Base-by-base conservation (phyloP, 2,113 vertebrate genomes). In the Casuarius casuarius region DNA sequence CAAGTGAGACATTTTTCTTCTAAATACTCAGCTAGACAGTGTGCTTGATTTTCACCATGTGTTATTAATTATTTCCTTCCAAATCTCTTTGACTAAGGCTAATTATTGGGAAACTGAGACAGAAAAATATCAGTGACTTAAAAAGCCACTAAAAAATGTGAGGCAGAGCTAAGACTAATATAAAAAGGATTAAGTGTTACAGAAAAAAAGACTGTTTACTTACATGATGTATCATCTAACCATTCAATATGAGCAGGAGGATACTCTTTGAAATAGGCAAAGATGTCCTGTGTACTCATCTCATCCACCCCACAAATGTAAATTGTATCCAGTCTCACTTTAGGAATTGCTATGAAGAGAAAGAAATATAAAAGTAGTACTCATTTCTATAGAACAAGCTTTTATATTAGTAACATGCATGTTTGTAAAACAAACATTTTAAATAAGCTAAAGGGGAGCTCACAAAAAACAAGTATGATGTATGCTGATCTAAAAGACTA, bases 211-310 rank as follows among this genome's bases (percentile, higher is more conserved):
- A 16, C 10, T 3, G 3, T 62, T 33, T 93, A 99, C 99, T 98
- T 97, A 99, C 99, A 99, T 31, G 99, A 99, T 2, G 98, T 97
- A 91, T 99, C 99, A 71, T 99, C 99, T 40, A 99, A 98, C 99
- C 99, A 99, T 97, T 99, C 99, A 2, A 99, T 99, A 93, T 99
- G 99, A n/a, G 99, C 99, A 4, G 99, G 99, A 51, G 99, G 99
- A 87, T 99, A 99, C 73, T 99, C 99, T 84, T 99, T 99, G 94
- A 99, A 99, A 86, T 99, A 99, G 14, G 98, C 98, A 66, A 99
- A 99, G 78, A 99, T 97, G 78, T 99, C 99, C 95, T 99, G 98
- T 9, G 99, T 99, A 95, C 99, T 99, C 99, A 99, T 99, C 93
- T 99, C 99, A 89, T 99, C 99, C 40, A 99, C 99, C 6, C 99